Evolutionary conservation across 37 sponge, comb jelly and placozoan genomes (phyloP), one percentile per base, ranked within the genome.

Genomic region (Halichondria panicea): DNA sequence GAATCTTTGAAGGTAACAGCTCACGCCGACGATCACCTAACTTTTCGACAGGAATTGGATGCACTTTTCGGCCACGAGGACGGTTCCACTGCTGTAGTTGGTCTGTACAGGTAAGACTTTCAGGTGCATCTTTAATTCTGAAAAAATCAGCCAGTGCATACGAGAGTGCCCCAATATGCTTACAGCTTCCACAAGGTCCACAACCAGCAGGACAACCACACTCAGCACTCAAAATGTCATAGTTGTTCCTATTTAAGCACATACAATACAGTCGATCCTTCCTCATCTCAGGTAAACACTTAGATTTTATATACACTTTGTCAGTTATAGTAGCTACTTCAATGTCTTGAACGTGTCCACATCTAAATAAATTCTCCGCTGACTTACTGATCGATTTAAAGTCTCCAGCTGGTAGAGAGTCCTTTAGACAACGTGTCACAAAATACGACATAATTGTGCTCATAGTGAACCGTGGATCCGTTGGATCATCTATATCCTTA

Each of bases 291-390:
- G 63, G 63, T 18, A 61, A 61, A 30, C 63, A 61, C 33, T 61
- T 61, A 12, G 63, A 12, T 12, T 18, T 9, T 13, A 48, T 18
- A 13, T 18, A 48, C 50, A 48, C 9, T 18, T 13, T 48, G 13
- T 48, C 50, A 48, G 50, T 13, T 18, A 13, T 9, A 48, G 9
- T 48, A 13, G 9, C 13, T 18, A 48, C 50, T 48, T 48, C 13
- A 13, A 48, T 48, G 13, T 70, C 21, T 59, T 81, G 82, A 15
- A 81, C 37, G 30, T 81, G 74, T 9, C 82, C 82, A 81, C 82
- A 68, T 13, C 55, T 39, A 52, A 81, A 81, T n/a, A 81, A 61
- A 34, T 72, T 72, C 48, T 36, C 15, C 25, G 74, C 82, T 21
- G 71, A 68, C n/a, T 55, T 42, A 52, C 72, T 81, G n/a, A 81